Percentiles rank a stretch among this genome's conserved stretches.
These are phyloP conservation scores for Oostethus manadensis DNA, from an alignment of 2,113 vertebrate genomes.

Conservation along the genomic window DNA sequence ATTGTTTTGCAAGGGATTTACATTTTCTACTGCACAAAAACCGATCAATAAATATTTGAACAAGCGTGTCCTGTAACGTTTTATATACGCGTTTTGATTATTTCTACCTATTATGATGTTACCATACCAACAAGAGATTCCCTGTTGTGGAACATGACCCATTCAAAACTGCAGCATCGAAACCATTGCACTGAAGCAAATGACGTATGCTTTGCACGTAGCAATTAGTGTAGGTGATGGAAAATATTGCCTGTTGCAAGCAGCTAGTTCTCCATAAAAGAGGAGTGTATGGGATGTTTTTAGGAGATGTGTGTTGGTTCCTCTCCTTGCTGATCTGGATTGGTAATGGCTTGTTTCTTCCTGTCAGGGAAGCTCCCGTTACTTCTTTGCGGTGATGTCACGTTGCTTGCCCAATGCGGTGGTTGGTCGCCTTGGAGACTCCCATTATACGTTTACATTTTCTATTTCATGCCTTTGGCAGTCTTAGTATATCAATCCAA, in stretches of 20 bases:
- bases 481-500: slow-evolving; percentile 8
- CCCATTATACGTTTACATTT: not conserved
- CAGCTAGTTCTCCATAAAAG: slow-evolving; percentile 14
- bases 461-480: slow-evolving; percentile 5
- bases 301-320: slow-evolving; percentile 27
- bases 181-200: slow-evolving; percentile 11
- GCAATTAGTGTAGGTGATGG: slow-evolving; percentile 16
- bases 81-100: slow-evolving; percentile 28
- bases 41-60: slow-evolving; percentile 38
- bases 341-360: slow-evolving; percentile 50
- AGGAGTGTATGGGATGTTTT: slow-evolving; percentile 32
- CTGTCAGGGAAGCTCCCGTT: slow-evolving; percentile 35
- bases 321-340: slow-evolving; percentile 37
- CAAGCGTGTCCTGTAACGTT: slow-evolving; percentile 36
- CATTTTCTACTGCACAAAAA: slow-evolving; percentile 36
- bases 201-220: slow-evolving; percentile 35
- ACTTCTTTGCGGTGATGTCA: slow-evolving; percentile 25
- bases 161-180: slow-evolving; percentile 22
- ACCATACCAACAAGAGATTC: slow-evolving; percentile 14
- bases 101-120: slow-evolving; percentile 1
- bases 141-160: not conserved
- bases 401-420: slow-evolving; percentile 20
- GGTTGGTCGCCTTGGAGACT: slow-evolving; percentile 43
- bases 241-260: slow-evolving; percentile 12
- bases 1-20: slow-evolving; percentile 37